These are phyloP conservation scores for Stratiomys singularior DNA, from an alignment of 2,888 invertebrate genomes.

Conservation along the genomic window DNA sequence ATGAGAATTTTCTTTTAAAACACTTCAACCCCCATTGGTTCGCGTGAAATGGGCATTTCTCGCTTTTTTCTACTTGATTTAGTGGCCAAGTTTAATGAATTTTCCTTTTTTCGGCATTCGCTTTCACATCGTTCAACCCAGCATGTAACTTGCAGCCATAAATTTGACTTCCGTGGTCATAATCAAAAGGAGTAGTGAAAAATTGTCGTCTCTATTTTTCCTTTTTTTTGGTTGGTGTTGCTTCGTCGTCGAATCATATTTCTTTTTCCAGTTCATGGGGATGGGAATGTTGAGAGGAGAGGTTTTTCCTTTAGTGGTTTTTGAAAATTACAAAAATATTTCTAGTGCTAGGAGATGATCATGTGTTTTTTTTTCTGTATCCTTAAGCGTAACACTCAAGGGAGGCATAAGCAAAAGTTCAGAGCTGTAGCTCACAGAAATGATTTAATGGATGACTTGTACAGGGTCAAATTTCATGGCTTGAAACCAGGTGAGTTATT, in stretches of 20 bases:
- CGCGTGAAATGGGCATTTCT: neutral
- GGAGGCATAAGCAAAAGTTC: too few species aligned
- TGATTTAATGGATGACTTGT: too few species aligned
- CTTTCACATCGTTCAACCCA: neutral
- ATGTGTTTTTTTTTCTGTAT: neutral
- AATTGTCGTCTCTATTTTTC: constrained; percentile 3
- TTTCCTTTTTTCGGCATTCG: neutral
- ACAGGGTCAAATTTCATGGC: neutral
- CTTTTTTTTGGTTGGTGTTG: neutral
- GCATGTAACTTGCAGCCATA: neutral
- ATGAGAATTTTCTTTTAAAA: too few species aligned
- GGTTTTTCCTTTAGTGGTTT: too few species aligned
- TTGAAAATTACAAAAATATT: too few species aligned
- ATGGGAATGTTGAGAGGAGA: too few species aligned
- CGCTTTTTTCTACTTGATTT: neutral
- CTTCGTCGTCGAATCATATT: neutral
- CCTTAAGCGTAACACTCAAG: too few species aligned
- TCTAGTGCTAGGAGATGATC: neutral
- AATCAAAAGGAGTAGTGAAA: neutral
- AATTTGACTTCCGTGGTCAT: neutral
- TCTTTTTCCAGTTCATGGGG: too few species aligned
- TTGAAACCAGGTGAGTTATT: neutral
- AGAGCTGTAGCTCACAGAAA: too few species aligned
- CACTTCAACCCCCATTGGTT: too few species aligned
- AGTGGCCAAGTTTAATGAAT: constrained; percentile 22